Base-by-base conservation (phyloP, 2,888 invertebrate species). In the Beris morrisii region DNA sequence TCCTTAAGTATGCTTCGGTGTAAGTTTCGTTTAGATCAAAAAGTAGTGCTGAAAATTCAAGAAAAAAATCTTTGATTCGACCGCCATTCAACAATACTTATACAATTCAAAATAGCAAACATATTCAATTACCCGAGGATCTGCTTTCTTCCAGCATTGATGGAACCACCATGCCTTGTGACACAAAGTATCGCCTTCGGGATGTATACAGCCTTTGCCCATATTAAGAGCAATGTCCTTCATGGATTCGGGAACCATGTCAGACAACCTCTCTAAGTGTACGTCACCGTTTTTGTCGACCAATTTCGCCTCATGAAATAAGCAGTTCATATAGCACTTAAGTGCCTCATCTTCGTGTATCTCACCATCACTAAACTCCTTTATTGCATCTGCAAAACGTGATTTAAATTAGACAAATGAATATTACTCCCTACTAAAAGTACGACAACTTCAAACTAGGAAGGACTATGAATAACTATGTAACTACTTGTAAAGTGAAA, bases 291-390 rank as follows among this genome's bases (percentile, higher is more conserved):
- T 76, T 43, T 75, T 77, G 66, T 79, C 77, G 13, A 80, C 77
- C 43, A 81, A 77, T n/a, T 75, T 73, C 59, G 77, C 73, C 68
- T 80, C 78, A 65, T 80, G 77, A 66, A 80, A 79, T 53, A 80
- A 68, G 69, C 80, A 80, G 71, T 80, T 77, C 80, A 81, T 80
- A 64, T 80, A 81, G 67, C 80, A 80, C 71, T 80, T 80, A 4
- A 80, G 74, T 52, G 75, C 76, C 69, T 77, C 78, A 63, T 80
- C 79, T 12, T 80, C 81, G 64, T 79, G 80, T 56, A 79, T 74
- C 65, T 80, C 76, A 5, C 81, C 81, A 64, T 80, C 80, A 66
- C 81, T 80, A 67, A 81, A 81, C 70, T 79, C 77, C 70, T 78
- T 79, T 67, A 80, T 81, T 55, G 78, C 74, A 63, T 72, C 81